These are phyloP conservation scores for Axis porcinus DNA, from an alignment of 2,113 vertebrate genomes.

Conservation along the genomic window DNA sequence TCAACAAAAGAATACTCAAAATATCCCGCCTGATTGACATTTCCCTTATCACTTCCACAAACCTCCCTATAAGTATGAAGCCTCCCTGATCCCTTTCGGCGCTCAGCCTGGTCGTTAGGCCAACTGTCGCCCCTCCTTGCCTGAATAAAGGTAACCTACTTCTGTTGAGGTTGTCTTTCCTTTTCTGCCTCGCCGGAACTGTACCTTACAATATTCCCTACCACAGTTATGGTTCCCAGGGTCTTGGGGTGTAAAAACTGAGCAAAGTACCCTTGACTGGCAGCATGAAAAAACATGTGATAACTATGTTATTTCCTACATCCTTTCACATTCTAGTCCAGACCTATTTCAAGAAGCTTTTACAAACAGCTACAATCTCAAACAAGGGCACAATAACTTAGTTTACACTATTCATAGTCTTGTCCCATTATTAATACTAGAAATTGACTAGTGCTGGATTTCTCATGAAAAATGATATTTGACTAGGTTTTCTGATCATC, in stretches of 20 bases:
- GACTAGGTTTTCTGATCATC: neutral
- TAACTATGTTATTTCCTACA: neutral
- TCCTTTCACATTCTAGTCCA: neutral
- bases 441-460: neutral
- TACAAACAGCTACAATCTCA: neutral
- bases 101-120: too few species aligned
- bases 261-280: neutral
- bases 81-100: too few species aligned
- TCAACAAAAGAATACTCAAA: too few species aligned
- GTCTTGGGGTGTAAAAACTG: neutral
- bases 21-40: too few species aligned
- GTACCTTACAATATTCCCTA: too few species aligned
- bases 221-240: neutral
- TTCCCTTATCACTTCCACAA: too few species aligned
- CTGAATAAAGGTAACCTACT: too few species aligned
- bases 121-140: too few species aligned
- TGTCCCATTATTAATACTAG: neutral
- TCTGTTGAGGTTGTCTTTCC: too few species aligned
- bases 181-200: too few species aligned
- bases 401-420: neutral
- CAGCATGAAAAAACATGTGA: neutral
- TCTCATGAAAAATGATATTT: neutral
- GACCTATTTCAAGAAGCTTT: neutral
- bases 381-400: neutral
- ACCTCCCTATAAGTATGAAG: too few species aligned